phyloP scores from a whole-genome alignment of 2,113 vertebrate species.

The Picathartes gymnocephalus region DNA sequence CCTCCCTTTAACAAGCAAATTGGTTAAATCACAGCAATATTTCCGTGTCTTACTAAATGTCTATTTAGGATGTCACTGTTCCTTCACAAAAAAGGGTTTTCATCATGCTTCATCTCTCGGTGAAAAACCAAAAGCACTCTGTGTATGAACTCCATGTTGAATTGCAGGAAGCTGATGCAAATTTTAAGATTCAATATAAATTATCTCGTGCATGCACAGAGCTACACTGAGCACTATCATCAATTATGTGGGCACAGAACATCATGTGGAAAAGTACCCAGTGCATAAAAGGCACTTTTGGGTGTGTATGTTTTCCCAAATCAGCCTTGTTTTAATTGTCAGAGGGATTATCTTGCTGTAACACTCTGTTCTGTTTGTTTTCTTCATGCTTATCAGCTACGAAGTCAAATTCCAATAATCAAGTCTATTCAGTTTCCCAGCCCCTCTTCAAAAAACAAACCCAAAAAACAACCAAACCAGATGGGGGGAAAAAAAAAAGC shows the following conservation, averaged over 20 bases:
- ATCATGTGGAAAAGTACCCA: neutral
- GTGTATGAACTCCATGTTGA: neutral
- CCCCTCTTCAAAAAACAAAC: neutral
- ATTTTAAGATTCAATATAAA: neutral
- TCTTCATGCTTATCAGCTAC: neutral
- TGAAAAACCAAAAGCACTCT: neutral
- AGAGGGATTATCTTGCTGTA: neutral
- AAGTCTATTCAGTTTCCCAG: neutral
- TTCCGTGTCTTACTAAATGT: neutral
- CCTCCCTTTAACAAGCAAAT: neutral
- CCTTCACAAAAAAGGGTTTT: neutral
- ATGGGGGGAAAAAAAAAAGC: accelerated
- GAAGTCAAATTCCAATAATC: neutral
- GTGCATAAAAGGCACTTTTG: neutral
- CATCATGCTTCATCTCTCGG: neutral
- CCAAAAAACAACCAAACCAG: neutral
- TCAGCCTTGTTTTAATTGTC: neutral
- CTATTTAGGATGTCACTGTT: neutral
- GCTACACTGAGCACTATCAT: neutral
- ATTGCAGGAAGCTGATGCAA: neutral
- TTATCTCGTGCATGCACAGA: neutral
- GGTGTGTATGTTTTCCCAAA: neutral
- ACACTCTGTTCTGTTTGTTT: neutral
- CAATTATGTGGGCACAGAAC: neutral
- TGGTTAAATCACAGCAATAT: neutral